phyloP scores from a whole-genome alignment of 2,797 vertebrate genomes.

The Gorsachius magnificus region DNA sequence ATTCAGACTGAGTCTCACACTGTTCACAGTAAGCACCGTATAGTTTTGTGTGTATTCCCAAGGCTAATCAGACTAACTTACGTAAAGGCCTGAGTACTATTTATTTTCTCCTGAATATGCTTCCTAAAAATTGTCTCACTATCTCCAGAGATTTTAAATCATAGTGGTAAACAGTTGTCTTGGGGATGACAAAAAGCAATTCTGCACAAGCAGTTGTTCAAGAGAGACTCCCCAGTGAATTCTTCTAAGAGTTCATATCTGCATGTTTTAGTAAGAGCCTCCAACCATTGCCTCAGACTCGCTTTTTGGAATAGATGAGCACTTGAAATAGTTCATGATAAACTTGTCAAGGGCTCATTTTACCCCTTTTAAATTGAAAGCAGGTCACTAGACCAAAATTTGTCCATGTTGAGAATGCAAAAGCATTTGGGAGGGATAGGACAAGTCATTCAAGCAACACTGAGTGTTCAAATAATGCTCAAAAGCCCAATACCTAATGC shows the following conservation, averaged over 20 bases:
- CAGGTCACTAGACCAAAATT: background rate
- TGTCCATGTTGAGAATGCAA: background rate
- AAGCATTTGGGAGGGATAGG: slow-evolving; percentile 3
- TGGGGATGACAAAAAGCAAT: background rate
- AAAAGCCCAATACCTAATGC: background rate
- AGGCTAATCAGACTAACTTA: background rate
- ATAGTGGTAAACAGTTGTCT: background rate
- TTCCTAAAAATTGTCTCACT: background rate
- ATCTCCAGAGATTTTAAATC: background rate
- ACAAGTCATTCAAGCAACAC: background rate
- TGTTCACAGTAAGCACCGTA: background rate
- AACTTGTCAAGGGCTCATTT: background rate
- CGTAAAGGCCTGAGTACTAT: background rate
- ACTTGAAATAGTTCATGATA: background rate
- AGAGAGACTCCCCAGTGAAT: background rate
- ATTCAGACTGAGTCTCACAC: background rate
- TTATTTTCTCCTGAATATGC: background rate
- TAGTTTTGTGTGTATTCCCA: background rate
- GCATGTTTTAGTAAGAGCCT: background rate
- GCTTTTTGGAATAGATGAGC: background rate
- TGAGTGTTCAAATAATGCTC: background rate
- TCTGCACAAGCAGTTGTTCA: background rate
- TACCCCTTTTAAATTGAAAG: slow-evolving; percentile 23
- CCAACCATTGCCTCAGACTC: background rate
- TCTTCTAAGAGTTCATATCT: background rate